These are phyloP conservation scores for Mareca penelope DNA, from an alignment of 2,797 vertebrate genomes.

Conservation along the genomic window DNA sequence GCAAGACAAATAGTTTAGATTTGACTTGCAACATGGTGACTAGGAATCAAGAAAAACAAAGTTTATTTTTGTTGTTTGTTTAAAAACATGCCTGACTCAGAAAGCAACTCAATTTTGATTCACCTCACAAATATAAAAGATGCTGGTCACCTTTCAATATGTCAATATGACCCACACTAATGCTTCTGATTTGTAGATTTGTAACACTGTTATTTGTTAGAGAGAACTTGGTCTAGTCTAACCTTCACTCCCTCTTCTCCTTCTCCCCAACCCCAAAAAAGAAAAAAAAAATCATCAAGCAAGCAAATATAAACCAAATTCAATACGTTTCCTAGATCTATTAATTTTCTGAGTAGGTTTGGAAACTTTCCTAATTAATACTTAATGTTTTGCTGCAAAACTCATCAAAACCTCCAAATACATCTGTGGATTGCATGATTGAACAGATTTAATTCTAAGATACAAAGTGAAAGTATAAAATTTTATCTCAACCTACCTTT, in stretches of 20 bases:
- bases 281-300: background rate
- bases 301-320: slow-evolving; percentile 30
- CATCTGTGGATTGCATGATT: background rate
- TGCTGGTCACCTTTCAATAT: background rate
- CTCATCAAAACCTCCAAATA: slow-evolving; percentile 52
- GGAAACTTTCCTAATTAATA: slow-evolving; percentile 59
- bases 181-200: slow-evolving; percentile 12
- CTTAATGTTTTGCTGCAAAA: slow-evolving; percentile 52
- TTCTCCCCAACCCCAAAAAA: background rate
- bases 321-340: slow-evolving; percentile 21
- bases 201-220: background rate
- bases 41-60: background rate
- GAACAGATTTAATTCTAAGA: slow-evolving; percentile 19
- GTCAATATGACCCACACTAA: background rate
- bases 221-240: background rate
- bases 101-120: background rate
- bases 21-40: background rate
- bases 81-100: background rate
- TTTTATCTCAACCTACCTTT: background rate
- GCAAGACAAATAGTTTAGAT: background rate
- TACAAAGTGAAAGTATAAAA: background rate
- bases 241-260: no score
- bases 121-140: background rate
- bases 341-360: slow-evolving; percentile 49
- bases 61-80: background rate